Percentiles rank a stretch among this genome's conserved stretches.
Evolutionary conservation across 1,140 invertebrate species (phyloP).

Genomic region (Drosophila tristis): DNA sequence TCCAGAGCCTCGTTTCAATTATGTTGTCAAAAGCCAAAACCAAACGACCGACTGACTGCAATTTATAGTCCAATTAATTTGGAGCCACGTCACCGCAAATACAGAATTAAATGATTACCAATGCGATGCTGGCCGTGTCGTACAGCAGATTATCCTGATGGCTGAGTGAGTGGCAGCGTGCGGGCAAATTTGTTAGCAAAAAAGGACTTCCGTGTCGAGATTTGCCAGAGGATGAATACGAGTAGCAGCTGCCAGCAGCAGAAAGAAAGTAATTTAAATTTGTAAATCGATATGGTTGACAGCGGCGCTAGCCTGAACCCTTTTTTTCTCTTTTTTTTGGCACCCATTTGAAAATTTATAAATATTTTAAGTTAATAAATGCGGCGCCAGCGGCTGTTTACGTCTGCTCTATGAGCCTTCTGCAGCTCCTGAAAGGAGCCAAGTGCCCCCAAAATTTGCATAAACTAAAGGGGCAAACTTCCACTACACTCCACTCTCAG

Average conservation of each 20-base stretch:
- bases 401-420: conserved; percentile 33
- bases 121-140: conserved; percentile 24
- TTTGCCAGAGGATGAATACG: conserved; percentile 4
- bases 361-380: conserved; percentile 79
- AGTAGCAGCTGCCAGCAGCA: conserved; percentile 23
- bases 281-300: conserved; percentile 62
- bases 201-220: conserved; percentile 67
- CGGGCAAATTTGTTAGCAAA: conserved; percentile 51
- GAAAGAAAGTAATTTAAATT: conserved; percentile 73
- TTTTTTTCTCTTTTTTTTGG: conserved; percentile 12
- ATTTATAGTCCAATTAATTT: conserved; percentile 70
- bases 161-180: conserved; percentile 16
- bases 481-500: conserved; percentile 25
- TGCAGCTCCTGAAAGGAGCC: conserved; percentile 8
- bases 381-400: conserved; percentile 45
- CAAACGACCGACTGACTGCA: conserved; percentile 22
- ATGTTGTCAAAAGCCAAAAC: conserved; percentile 37
- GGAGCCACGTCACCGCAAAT: conserved; percentile 58
- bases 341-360: conserved; percentile 71
- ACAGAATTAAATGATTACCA: conserved; percentile 65
- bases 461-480: conserved; percentile 48
- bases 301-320: background rate
- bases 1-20: conserved; percentile 23
- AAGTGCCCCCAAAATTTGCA: conserved; percentile 54
- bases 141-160: conserved; percentile 1